A percentile compares a stretch with the other conserved stretches of the same genome.
These are phyloP conservation scores for Etheostoma perlongum DNA, from an alignment of 2,797 vertebrate genomes.

Conservation along the genomic window DNA sequence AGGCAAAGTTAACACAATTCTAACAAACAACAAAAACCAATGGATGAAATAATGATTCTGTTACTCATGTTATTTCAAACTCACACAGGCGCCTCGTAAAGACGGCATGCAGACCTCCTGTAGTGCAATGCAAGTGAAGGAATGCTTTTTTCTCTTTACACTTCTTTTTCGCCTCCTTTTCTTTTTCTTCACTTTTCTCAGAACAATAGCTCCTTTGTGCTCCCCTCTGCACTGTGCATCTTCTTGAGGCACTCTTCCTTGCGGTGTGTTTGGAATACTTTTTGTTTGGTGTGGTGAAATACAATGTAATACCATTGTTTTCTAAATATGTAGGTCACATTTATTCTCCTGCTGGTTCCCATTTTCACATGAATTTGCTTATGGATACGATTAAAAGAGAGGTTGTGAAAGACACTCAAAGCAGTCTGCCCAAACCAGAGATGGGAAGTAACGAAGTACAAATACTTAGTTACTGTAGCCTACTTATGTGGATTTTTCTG, in stretches of 20 bases:
- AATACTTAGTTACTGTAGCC: too few relatives aligned
- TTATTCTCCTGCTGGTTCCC: neutral
- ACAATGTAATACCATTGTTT: slow-evolving; percentile 38
- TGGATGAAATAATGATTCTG: slow-evolving; percentile 67
- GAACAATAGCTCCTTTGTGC: slow-evolving; percentile 78
- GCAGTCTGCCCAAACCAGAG: slow-evolving; percentile 42
- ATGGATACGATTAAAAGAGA: slow-evolving; percentile 31
- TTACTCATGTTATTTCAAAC: slow-evolving; percentile 72
- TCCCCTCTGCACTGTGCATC: slow-evolving; percentile 55
- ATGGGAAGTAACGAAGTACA: too few relatives aligned
- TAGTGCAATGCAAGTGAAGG: slow-evolving; percentile 56
- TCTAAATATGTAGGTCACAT: slow-evolving; percentile 38
- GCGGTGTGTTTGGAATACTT: slow-evolving; percentile 59
- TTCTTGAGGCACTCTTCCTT: slow-evolving; percentile 39
- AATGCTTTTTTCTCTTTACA: slow-evolving; percentile 65
- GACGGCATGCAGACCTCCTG: slow-evolving; percentile 72
- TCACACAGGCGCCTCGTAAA: slow-evolving; percentile 66
- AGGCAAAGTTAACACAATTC: slow-evolving; percentile 77
- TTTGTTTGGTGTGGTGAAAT: slow-evolving; percentile 54
- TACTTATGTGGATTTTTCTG: too few relatives aligned
- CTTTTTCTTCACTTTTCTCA: slow-evolving; percentile 39
- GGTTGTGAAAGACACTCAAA: slow-evolving; percentile 14
- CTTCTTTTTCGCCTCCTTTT: slow-evolving; percentile 31
- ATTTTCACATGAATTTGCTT: slow-evolving; percentile 38
- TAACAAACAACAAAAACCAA: slow-evolving; percentile 51